These are phyloP conservation scores for Coregonus ussuriensis DNA, from an alignment of 2,797 vertebrate genomes.

Conservation along the genomic window DNA sequence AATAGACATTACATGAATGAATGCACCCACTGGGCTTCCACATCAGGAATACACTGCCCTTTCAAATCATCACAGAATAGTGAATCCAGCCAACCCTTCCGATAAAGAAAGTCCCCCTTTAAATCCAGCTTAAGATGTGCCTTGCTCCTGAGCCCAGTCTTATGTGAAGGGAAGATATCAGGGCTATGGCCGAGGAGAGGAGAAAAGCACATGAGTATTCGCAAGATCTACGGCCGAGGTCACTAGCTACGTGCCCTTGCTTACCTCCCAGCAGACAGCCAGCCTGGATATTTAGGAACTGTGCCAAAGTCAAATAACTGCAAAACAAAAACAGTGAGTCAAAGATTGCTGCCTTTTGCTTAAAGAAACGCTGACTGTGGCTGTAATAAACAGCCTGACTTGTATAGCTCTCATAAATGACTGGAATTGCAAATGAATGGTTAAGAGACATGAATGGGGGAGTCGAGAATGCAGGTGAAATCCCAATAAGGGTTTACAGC, in stretches of 20 bases:
- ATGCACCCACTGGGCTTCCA: slow-evolving; percentile 35
- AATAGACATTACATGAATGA: slow-evolving; percentile 4
- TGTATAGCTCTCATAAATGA: slow-evolving; percentile 49
- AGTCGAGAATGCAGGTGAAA: slow-evolving; percentile 46
- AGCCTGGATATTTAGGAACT: neutral
- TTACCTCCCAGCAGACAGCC: neutral
- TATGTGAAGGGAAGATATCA: slow-evolving; percentile 53
- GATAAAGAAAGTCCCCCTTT: slow-evolving; percentile 57
- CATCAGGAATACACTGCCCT: slow-evolving; percentile 48
- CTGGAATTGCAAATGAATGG: slow-evolving; percentile 42
- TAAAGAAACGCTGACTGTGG: slow-evolving; percentile 60
- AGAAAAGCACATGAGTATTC: slow-evolving; percentile 46
- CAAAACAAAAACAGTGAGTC: neutral
- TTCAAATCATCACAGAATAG: slow-evolving; percentile 32
- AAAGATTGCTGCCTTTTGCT: slow-evolving; percentile 11
- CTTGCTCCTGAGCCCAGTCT: slow-evolving; percentile 47
- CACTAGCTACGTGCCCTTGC: slow-evolving; percentile 13
- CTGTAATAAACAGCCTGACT: slow-evolving; percentile 49
- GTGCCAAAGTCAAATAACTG: neutral
- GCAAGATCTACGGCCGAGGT: slow-evolving; percentile 47
- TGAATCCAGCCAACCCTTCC: slow-evolving; percentile 54
- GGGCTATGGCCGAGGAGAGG: slow-evolving; percentile 25
- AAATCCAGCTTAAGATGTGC: slow-evolving; percentile 63
- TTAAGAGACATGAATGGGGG: slow-evolving; percentile 55
- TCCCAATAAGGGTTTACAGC: slow-evolving; percentile 35